Base-by-base conservation (phyloP, 1,140 invertebrate species). In the Saccostrea echinata region DNA sequence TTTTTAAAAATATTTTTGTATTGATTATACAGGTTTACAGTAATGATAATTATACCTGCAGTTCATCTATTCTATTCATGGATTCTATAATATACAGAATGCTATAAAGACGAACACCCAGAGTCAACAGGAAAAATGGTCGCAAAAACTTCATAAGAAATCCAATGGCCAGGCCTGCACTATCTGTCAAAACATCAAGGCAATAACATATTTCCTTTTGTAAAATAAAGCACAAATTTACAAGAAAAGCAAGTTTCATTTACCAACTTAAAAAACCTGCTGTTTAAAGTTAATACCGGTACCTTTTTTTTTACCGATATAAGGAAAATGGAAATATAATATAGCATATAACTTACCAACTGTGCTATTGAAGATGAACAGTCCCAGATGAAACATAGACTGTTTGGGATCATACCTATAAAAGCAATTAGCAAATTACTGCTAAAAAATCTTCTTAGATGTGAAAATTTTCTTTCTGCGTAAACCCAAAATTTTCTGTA, bases 51-150 rank as follows among this genome's bases (percentile, higher is more conserved):
- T 24, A 30, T 51, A 52, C 52, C 52, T 53, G 35, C 21, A 53
- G 21, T 0, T 18, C 81, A 55, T 84, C 51, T 84, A 11, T 76
- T 35, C 86, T 89, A n/a, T 88, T 90, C 57, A 91, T 53, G 64
- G 90, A 89, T 68, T 91, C 90, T 81, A 90, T 86, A n/a, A 92
- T 92, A 84, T 91, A 92, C 8, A 92, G 86, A 35, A 92, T 92
- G 82, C 91, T 88, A 68, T 91, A 92, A 3, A 92, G 87, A 52
- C 92, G 82, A 24, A 92, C 84, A 16, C 82, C 88, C 18, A 92
- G 30, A 0, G 90, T 90, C n/a, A 91, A 84, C 27, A 92, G 57
- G 88, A 92, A 92, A 71, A 92, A 91, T 13, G 92, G 92, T 8
- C 86, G 89, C 52, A 92, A 57, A 84, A 92, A 91, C 51, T 89